A percentile compares a stretch with the other conserved stretches of the same genome.
phyloP scores from a whole-genome alignment of 30 jellyfish, hydroid and myxozoan genomes.

The Cassiopea andromeda region DNA sequence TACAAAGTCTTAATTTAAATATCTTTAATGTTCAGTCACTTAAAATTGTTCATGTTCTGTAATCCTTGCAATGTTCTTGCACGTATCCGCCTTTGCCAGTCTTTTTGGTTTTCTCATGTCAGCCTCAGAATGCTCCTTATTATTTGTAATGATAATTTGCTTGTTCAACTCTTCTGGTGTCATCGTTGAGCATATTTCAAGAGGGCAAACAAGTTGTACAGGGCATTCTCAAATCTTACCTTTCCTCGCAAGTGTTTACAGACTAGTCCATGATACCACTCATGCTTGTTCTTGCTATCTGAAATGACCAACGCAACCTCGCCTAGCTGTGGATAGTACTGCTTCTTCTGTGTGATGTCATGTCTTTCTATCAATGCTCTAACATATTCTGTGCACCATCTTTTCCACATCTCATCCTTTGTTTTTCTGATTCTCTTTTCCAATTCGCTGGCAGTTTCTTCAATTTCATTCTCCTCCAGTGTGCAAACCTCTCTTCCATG shows the following conservation, averaged over 20 bases:
- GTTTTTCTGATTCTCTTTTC: slow-evolving; percentile 41
- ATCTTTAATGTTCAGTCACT: slow-evolving; percentile 10
- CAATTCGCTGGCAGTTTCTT: slow-evolving; percentile 23
- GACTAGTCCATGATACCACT: slow-evolving; percentile 67
- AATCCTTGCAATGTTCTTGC: slow-evolving; percentile 15
- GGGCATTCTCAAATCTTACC: slow-evolving; percentile 66
- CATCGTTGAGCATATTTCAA: slow-evolving; percentile 35
- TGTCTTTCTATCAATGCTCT: slow-evolving; percentile 62
- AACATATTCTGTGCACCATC: slow-evolving; percentile 54
- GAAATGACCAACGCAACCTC: slow-evolving; percentile 51
- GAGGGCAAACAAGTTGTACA: slow-evolving; percentile 51
- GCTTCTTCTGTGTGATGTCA: slow-evolving; percentile 54
- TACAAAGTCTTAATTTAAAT: slow-evolving; percentile 32
- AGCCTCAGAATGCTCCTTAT: slow-evolving; percentile 30
- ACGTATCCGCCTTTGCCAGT: slow-evolving; percentile 11
- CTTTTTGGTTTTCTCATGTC: slow-evolving; percentile 32
- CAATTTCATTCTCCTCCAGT: slow-evolving; percentile 15
- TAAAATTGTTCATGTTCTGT: slow-evolving; percentile 24
- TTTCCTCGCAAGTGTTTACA: slow-evolving; percentile 57
- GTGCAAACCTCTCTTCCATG: slow-evolving; percentile 55
- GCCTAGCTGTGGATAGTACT: slow-evolving; percentile 44
- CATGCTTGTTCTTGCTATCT: slow-evolving; percentile 55
- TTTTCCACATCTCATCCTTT: slow-evolving; percentile 53
- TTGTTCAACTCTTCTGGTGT: slow-evolving; percentile 36
- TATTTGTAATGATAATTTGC: slow-evolving; percentile 31